A percentile compares a stretch with the other conserved stretches of the same genome.
Conservation (phyloP, 2,797 vertebrate species). For the Buceros bicornis region DNA sequence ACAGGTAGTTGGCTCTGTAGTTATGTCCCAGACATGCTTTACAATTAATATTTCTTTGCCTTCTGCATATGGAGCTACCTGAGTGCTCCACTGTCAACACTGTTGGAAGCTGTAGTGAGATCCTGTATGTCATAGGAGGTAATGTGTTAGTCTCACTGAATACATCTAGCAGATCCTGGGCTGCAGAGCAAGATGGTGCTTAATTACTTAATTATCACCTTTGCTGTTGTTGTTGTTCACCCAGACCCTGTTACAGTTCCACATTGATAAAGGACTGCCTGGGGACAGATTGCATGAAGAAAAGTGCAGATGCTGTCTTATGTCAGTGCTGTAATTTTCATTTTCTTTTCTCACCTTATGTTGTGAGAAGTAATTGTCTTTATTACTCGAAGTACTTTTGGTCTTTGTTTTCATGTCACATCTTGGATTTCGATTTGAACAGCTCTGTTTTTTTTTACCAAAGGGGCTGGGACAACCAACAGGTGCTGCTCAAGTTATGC, state of each 20-base stretch:
- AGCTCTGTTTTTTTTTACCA: not conserved
- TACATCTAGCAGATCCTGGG: not conserved
- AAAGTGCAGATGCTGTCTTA: not conserved
- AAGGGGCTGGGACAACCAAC: not conserved
- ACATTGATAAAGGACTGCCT: not conserved
- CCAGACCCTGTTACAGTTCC: not conserved
- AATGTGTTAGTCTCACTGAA: constrained; percentile 15
- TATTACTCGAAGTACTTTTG: not conserved
- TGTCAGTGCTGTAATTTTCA: not conserved
- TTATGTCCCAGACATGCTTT: not conserved
- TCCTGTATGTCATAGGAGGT: not conserved
- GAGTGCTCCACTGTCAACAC: not conserved
- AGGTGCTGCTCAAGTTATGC: not conserved
- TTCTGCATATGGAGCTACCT: not conserved
- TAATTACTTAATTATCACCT: constrained; percentile 69
- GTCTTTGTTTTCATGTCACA: not conserved
- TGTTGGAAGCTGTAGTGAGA: not conserved
- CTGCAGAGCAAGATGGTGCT: constrained; percentile 8
- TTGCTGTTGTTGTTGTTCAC: not conserved
- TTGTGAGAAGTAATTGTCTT: not conserved
- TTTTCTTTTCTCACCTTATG: not conserved
- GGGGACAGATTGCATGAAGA: not conserved
- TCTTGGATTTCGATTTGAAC: not conserved
- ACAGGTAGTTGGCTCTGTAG: not conserved
- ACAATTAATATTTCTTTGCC: not conserved